These are phyloP conservation scores for Pseudococcus longispinus DNA, from an alignment of 2,888 invertebrate species.

Conservation along the genomic window DNA sequence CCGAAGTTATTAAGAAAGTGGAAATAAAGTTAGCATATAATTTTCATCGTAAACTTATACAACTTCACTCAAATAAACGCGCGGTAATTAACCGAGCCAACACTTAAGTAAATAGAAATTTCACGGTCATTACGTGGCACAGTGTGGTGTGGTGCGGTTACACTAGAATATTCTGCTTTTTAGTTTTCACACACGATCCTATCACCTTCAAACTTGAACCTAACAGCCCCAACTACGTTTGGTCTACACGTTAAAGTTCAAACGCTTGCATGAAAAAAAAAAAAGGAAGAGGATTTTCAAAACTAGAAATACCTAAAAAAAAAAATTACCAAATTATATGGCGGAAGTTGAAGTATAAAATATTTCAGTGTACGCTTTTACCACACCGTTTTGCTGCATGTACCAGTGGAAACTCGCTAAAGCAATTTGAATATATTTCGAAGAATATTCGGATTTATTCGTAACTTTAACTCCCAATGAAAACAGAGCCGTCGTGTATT, in stretches of 20 bases:
- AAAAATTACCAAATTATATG: neutral
- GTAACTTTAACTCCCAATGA: constrained; percentile 36
- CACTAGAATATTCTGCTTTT: neutral
- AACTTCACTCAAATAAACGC: constrained; percentile 21
- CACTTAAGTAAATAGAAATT: neutral
- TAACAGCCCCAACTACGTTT: neutral
- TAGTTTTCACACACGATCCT: neutral
- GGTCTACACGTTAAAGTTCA: no score
- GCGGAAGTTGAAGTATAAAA: neutral
- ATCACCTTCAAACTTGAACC: neutral
- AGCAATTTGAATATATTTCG: constrained; percentile 45
- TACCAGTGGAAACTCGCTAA: neutral
- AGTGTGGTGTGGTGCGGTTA: neutral
- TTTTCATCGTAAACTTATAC: constrained; percentile 22
- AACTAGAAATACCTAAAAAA: neutral
- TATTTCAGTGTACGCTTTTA: neutral
- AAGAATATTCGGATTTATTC: constrained; percentile 46
- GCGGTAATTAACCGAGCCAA: constrained; percentile 8
- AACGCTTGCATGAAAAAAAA: no score
- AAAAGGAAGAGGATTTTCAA: neutral
- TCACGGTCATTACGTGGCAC: neutral
- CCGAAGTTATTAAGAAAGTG: constrained; percentile 11
- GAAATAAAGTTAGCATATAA: constrained; percentile 16
- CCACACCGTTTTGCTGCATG: neutral
- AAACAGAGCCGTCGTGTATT: constrained; percentile 33